Percentiles rank a stretch among this genome's conserved stretches.
phyloP scores from a whole-genome alignment of 2,888 invertebrate genomes.

The Anthophora plumipes region DNA sequence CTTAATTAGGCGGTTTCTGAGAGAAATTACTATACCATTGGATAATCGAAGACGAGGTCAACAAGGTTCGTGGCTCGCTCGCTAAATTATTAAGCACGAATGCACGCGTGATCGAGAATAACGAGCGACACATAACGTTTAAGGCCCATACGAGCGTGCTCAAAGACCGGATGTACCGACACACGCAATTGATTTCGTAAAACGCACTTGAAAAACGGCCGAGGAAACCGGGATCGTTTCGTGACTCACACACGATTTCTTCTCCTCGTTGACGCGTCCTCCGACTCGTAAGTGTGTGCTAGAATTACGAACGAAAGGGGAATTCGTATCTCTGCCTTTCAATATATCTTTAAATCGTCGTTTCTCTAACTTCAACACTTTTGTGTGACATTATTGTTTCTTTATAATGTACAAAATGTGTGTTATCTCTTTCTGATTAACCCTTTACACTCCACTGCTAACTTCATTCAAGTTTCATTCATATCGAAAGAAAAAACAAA shows the following conservation, averaged over 20 bases:
- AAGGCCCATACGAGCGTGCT: conserved; percentile 41
- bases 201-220: conserved; percentile 58
- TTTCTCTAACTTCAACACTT: neutral
- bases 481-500: too few relatives aligned
- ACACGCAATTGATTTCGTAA: conserved; percentile 73
- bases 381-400: too few relatives aligned
- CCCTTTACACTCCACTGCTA: too few relatives aligned
- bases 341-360: neutral
- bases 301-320: neutral
- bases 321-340: neutral
- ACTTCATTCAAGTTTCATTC: too few relatives aligned
- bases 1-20: neutral
- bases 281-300: neutral
- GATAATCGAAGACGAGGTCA: neutral
- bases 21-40: conserved; percentile 10
- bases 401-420: too few relatives aligned
- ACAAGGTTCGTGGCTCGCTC: neutral
- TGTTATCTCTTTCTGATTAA: too few relatives aligned
- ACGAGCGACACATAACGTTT: conserved; percentile 53
- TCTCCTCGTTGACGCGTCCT: conserved; percentile 11
- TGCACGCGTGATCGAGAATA: conserved; percentile 30
- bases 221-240: conserved; percentile 28
- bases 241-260: conserved; percentile 60
- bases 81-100: conserved; percentile 41
- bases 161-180: conserved; percentile 69